Conservation (phyloP, 2,113 vertebrate genomes). For the Hystrix cristata region DNA sequence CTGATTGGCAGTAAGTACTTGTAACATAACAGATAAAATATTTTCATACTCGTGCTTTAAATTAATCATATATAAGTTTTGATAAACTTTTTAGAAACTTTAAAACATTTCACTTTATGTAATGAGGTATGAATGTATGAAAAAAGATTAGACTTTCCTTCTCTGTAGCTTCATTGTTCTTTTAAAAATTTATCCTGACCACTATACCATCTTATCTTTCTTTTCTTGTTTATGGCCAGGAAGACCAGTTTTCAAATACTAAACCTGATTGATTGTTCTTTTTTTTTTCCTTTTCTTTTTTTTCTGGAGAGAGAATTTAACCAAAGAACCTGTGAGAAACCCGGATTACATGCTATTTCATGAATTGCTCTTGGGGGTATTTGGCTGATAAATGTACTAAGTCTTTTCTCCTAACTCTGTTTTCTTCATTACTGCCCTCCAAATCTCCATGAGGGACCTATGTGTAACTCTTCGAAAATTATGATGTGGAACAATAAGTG, state of each 20-base stretch:
- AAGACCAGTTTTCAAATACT: slow-evolving; percentile 22
- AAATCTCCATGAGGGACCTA: not conserved
- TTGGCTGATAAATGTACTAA: not conserved
- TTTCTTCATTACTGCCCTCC: slow-evolving; percentile 55
- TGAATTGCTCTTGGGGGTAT: not conserved
- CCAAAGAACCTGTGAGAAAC: not conserved
- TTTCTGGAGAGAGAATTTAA: not conserved
- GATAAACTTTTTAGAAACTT: not conserved
- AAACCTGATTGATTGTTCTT: not conserved
- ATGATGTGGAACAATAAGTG: slow-evolving; percentile 32
- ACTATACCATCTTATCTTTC: not conserved
- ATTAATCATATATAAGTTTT: not conserved
- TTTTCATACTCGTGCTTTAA: not conserved
- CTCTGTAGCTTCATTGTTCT: not conserved
- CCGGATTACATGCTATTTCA: not conserved
- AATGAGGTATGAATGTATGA: not conserved
- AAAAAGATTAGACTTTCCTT: not conserved
- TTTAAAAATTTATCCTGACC: not conserved
- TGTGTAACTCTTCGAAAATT: slow-evolving; percentile 60
- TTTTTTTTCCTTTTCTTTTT: not conserved
- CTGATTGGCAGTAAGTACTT: slow-evolving; percentile 95
- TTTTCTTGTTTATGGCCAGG: not conserved
- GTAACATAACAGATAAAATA: not conserved
- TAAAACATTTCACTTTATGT: not conserved
- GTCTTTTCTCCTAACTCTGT: slow-evolving; percentile 38